phyloP scores from a whole-genome alignment of 2,797 vertebrate species.

The Pseudochirops cupreus region DNA sequence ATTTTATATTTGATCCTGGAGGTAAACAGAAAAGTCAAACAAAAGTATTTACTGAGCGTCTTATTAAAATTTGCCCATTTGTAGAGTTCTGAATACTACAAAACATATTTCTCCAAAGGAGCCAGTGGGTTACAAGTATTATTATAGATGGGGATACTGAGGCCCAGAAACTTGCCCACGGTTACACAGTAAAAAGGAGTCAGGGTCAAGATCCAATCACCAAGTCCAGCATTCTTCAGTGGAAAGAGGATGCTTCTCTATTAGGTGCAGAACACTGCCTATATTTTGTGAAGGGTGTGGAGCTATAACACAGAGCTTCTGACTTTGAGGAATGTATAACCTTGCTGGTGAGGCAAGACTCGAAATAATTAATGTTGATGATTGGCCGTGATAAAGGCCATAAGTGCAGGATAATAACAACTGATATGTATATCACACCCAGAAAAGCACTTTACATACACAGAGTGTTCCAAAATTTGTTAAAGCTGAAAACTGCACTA shows the following conservation, averaged over 20 bases:
- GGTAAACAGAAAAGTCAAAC: neutral
- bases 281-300: neutral
- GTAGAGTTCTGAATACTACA: neutral
- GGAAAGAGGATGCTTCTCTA: neutral
- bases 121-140: neutral
- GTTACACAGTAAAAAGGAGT: neutral
- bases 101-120: neutral
- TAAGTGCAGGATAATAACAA: neutral
- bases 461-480: neutral
- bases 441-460: neutral
- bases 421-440: neutral
- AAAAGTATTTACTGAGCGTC: neutral
- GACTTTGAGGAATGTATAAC: neutral
- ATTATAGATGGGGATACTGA: neutral
- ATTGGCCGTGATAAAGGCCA: neutral
- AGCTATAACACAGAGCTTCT: neutral
- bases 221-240: too few relatives aligned
- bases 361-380: neutral
- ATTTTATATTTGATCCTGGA: neutral
- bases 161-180: neutral
- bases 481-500: neutral
- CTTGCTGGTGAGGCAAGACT: neutral
- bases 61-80: neutral
- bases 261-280: neutral
- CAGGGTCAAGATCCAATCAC: neutral